A percentile compares a stretch with the other conserved stretches of the same genome.
Evolutionary conservation across 2,888 invertebrate genomes (phyloP).

Genomic region (Tuberolachnus salignus): DNA sequence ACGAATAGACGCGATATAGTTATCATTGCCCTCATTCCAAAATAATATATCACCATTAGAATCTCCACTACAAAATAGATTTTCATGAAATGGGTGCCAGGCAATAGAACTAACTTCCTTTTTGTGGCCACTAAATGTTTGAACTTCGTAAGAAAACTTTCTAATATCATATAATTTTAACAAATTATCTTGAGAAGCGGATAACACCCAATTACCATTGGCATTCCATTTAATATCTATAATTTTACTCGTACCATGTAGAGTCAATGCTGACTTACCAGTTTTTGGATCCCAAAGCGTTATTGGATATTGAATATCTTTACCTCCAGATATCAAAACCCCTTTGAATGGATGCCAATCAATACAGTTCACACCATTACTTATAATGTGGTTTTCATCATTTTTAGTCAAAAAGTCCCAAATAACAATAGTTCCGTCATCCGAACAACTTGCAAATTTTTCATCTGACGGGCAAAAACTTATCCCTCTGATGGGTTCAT

Average conservation of each 20-base stretch:
- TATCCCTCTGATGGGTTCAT: constrained; percentile 98
- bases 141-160: constrained; percentile 92
- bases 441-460: constrained; percentile 98
- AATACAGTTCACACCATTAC: constrained; percentile 98
- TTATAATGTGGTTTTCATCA: constrained; percentile 91
- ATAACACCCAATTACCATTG: constrained; percentile 98
- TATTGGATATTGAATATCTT: constrained; percentile 99
- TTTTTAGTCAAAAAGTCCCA: constrained; percentile 98
- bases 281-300: constrained; percentile 99
- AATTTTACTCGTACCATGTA: constrained; percentile 98
- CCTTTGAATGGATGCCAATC: constrained; percentile 99
- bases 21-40: constrained; percentile 98
- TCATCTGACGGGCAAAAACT: constrained; percentile 99
- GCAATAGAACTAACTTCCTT: constrained; percentile 96
- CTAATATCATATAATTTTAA: constrained; percentile 97
- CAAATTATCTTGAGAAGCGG: constrained; percentile 95
- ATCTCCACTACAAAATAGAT: constrained; percentile 95
- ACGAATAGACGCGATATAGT: constrained; percentile 97
- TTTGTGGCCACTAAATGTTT: constrained; percentile 98
- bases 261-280: constrained; percentile 85
- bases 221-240: constrained; percentile 99
- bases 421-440: constrained; percentile 97
- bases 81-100: constrained; percentile 99
- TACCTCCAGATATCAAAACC: constrained; percentile 95
- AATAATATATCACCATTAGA: constrained; percentile 98